phyloP scores from a whole-genome alignment of 2,113 vertebrate species.

The Ceyx cyanopectus region DNA sequence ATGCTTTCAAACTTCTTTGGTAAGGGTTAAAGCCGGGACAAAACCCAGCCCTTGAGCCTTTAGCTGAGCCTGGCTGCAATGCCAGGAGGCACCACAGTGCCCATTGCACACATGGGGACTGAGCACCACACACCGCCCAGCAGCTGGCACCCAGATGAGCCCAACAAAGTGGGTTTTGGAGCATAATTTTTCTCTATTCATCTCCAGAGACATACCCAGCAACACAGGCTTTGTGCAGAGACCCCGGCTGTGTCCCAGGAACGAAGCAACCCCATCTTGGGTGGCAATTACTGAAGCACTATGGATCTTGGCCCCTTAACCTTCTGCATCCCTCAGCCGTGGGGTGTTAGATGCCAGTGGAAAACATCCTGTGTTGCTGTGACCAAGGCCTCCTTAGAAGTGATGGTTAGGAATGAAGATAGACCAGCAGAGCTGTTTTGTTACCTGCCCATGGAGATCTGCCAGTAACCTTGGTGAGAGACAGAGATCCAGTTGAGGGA shows the following conservation, averaged over 20 bases:
- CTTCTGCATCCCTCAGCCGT: not conserved
- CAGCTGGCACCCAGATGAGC: not conserved
- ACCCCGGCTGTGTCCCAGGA: not conserved
- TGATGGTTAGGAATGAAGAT: not conserved
- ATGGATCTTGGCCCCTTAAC: accelerated
- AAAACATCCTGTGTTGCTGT: not conserved
- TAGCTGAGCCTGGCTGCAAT: too few relatives aligned
- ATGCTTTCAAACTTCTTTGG: not conserved
- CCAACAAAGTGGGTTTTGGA: not conserved
- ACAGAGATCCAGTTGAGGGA: constrained; percentile 78
- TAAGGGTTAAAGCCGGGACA: not conserved
- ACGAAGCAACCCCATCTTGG: not conserved
- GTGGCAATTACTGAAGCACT: accelerated
- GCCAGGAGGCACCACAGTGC: not conserved
- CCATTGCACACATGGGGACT: too few relatives aligned
- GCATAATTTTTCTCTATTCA: not conserved
- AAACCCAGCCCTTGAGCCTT: not conserved
- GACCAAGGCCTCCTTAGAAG: not conserved
- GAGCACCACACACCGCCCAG: too few relatives aligned
- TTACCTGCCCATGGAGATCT: constrained; percentile 83
- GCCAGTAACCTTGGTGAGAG: constrained; percentile 78
- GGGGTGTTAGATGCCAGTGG: not conserved
- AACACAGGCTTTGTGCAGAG: not conserved
- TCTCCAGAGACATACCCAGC: not conserved
- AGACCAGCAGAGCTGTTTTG: not conserved